Conservation (phyloP, 2,888 invertebrate species). For the Nomada lathburiana region DNA sequence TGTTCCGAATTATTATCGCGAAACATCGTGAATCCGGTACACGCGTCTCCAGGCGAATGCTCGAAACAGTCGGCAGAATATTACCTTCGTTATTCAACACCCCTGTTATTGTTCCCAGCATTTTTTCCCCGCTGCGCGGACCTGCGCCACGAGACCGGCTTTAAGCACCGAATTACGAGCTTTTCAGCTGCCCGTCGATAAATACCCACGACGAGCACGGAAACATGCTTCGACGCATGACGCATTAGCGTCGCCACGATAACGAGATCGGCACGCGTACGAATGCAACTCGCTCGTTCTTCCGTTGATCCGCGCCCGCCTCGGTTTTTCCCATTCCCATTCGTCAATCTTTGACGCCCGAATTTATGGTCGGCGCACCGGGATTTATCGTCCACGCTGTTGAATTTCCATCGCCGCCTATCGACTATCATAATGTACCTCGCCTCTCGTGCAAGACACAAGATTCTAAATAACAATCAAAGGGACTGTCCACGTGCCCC, state of each 20-base stretch:
- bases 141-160: background rate
- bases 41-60: constrained; percentile 37
- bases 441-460: no score
- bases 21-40: constrained; percentile 33
- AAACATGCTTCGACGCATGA: background rate
- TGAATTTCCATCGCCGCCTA: no score
- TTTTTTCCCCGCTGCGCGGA: background rate
- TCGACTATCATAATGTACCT: no score
- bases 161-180: background rate
- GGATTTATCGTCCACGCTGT: background rate
- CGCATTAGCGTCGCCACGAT: background rate
- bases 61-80: constrained; percentile 34
- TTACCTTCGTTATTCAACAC: constrained; percentile 52
- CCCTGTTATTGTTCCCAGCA: constrained; percentile 15
- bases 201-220: background rate
- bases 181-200: background rate
- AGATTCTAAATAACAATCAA: no score
- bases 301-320: no score
- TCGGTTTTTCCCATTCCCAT: constrained; percentile 10
- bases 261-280: background rate
- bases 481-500: no score
- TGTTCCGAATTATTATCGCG: constrained; percentile 57
- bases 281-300: background rate
- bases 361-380: constrained; percentile 18
- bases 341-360: constrained; percentile 20